phyloP scores from a whole-genome alignment of 2,113 vertebrate genomes.

The Heloderma charlesbogerti region DNA sequence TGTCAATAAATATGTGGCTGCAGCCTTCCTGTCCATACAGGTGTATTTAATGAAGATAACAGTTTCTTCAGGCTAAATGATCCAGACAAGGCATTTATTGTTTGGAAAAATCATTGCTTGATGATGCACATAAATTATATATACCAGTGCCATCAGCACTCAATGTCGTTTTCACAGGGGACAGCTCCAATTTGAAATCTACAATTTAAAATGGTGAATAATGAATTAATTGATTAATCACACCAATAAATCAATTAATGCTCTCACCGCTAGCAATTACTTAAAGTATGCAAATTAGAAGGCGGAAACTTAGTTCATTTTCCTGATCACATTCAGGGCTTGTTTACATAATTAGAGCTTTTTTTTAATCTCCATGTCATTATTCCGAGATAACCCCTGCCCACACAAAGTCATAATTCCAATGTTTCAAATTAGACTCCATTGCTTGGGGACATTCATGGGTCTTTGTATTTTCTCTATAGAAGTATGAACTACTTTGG shows the following conservation, averaged over 20 bases:
- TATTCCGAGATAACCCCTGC: neutral
- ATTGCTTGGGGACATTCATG: neutral
- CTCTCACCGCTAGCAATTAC: constrained; percentile 30
- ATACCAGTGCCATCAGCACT: constrained; percentile 26
- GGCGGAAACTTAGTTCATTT: neutral
- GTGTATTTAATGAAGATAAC: constrained; percentile 36
- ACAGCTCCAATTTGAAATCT: constrained; percentile 36
- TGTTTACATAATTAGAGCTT: neutral
- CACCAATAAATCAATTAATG: constrained; percentile 43
- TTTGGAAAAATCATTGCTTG: constrained; percentile 10
- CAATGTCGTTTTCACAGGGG: constrained; percentile 19
- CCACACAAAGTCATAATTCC: neutral
- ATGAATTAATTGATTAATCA: constrained; percentile 43
- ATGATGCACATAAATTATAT: constrained; percentile 40
- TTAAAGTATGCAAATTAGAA: constrained; percentile 23
- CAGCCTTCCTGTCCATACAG: constrained; percentile 6
- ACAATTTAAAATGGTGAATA: constrained; percentile 35
- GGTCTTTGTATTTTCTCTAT: neutral
- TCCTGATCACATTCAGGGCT: neutral
- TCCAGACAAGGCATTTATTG: constrained; percentile 32
- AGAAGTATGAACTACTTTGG: neutral
- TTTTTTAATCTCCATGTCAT: neutral
- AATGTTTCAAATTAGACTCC: neutral
- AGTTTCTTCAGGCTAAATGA: constrained; percentile 33
- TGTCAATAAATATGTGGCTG: neutral